phyloP scores from a whole-genome alignment of 1,140 invertebrate genomes.

The Magallana gigas region DNA sequence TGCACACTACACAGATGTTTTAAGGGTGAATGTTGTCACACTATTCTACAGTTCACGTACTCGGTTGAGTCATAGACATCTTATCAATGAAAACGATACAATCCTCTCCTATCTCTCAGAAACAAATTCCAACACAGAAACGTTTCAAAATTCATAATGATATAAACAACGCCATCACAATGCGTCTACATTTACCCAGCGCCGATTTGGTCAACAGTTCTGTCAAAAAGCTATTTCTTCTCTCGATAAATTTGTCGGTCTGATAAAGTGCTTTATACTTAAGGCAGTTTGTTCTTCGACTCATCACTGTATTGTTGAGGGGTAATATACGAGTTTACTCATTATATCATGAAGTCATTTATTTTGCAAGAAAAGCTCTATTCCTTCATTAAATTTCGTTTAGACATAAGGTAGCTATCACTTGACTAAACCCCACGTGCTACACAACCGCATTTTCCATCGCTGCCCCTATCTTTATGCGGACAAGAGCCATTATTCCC shows the following conservation, averaged over 20 bases:
- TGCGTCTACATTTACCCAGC: constrained; percentile 28
- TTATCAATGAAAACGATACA: constrained; percentile 34
- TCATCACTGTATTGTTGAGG: constrained; percentile 12
- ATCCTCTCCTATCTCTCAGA: constrained; percentile 29
- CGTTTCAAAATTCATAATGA: constrained; percentile 30
- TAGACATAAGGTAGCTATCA: constrained; percentile 51
- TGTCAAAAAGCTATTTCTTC: constrained; percentile 40
- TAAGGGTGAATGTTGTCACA: constrained; percentile 9
- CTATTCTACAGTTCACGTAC: constrained; percentile 18
- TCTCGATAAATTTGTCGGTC: constrained; percentile 33
- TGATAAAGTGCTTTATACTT: constrained; percentile 40
- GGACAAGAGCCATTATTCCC: constrained; percentile 42
- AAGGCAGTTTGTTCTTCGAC: background rate
- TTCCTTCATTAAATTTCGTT: constrained; percentile 61
- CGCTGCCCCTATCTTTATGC: constrained; percentile 37
- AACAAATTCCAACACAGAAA: constrained; percentile 38
- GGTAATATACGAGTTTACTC: constrained; percentile 23
- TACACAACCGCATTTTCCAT: constrained; percentile 49
- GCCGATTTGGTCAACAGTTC: constrained; percentile 30
- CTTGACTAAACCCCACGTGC: constrained; percentile 44
- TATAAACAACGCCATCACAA: constrained; percentile 39
- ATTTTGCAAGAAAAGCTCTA: constrained; percentile 53
- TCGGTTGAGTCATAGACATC: constrained; percentile 28
- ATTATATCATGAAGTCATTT: constrained; percentile 50
- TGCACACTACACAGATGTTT: background rate